These are phyloP conservation scores for Ardeotis arabs DNA, from an alignment of 2,113 vertebrate genomes.

Conservation along the genomic window DNA sequence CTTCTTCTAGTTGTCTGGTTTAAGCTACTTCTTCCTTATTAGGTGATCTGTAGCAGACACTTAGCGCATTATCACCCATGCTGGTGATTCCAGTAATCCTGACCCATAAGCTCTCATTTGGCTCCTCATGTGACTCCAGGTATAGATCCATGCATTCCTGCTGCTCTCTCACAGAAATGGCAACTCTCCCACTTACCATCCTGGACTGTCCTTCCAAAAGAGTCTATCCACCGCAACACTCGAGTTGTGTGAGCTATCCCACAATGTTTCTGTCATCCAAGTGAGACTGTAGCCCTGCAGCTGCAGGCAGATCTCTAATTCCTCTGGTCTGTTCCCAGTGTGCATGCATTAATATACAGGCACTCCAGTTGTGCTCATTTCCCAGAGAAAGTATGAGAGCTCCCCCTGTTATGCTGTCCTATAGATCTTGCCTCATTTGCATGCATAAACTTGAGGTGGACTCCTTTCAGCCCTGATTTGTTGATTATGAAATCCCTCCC, in stretches of 20 bases:
- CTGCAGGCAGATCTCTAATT: fast-evolving
- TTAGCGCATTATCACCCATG: background rate
- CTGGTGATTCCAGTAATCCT: background rate
- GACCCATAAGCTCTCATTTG: background rate
- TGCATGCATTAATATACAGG: background rate
- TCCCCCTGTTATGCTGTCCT: background rate
- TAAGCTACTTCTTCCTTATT: background rate
- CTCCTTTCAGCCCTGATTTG: background rate
- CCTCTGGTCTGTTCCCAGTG: background rate
- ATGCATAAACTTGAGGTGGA: background rate
- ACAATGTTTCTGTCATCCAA: background rate
- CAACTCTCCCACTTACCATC: background rate
- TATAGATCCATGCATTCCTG: background rate
- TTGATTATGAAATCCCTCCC: background rate
- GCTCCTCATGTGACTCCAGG: background rate
- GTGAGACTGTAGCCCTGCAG: background rate
- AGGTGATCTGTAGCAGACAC: fast-evolving
- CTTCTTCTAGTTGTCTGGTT: background rate
- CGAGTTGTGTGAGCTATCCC: background rate
- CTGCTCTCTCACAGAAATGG: background rate
- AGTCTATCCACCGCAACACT: background rate
- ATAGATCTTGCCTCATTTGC: background rate
- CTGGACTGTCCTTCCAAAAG: background rate
- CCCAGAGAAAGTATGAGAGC: background rate
- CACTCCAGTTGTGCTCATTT: background rate